Evolutionary conservation across 2,888 invertebrate species (phyloP), one percentile per base, ranked within the genome.

Genomic region (Entomobrya multifasciata): DNA sequence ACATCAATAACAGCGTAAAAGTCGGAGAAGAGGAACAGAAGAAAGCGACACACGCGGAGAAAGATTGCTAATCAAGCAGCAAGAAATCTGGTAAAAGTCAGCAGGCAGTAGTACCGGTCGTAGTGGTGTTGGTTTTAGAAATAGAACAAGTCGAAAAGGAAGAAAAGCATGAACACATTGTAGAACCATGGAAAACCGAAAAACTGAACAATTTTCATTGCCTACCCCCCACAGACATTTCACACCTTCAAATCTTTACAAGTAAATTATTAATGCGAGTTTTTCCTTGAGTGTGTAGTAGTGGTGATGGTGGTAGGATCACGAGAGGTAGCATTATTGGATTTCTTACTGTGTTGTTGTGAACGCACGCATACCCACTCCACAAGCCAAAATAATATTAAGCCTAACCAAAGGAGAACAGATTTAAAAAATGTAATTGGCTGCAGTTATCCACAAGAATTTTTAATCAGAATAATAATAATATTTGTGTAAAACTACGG

Each of bases 211-310:
- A 78, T 62, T 27, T 79, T 49, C 78, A 62, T 47, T 49, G 62
- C 36, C 20, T 44, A 74, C 76, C 82, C 76, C 82, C 82, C 27
- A 65, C 62, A 49, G 74, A 74, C 41, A 36, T 65, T 83, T 76
- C 76, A 76, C 84, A 84, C 84, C 84, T 84, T 84, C 44, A 36
- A 36, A 84, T 44, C 77, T 77, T 57, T 55, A 67, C 55, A 55
- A 77, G 77, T 78, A 79, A 85, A 78, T 85, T 85, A 85, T 85
- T 85, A 85, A 78, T 85, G 79, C 79, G 78, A 85, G 85, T 85
- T 78, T 20, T 47, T 72, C 30, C 78, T 70, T n/a, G n/a, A n/a
- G n/a, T n/a, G n/a, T n/a, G n/a, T n/a, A n/a, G n/a, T n/a, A n/a
- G n/a, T n/a, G n/a, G n/a, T n/a, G n/a, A n/a, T n/a, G n/a, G n/a